Conservation (phyloP, 2,797 vertebrate genomes). For the Xenentodon cancila region DNA sequence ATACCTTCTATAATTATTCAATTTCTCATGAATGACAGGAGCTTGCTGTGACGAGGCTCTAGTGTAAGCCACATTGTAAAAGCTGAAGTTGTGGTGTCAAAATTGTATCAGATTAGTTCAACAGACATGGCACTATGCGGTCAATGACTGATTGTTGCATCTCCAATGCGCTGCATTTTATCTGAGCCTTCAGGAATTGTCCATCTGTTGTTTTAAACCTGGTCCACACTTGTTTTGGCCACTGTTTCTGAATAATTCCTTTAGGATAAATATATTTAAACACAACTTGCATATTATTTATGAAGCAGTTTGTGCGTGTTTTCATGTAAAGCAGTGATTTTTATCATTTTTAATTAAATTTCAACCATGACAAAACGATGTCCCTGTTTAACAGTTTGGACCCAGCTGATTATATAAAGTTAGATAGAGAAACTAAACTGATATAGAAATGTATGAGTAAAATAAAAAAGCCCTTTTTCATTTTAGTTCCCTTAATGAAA, state of each 20-base stretch:
- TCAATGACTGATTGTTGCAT: constrained; percentile 81
- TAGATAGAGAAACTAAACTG: constrained; percentile 71
- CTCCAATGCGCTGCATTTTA: constrained; percentile 94
- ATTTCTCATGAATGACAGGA: constrained; percentile 32
- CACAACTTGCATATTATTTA: constrained; percentile 93
- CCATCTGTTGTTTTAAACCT: constrained; percentile 90
- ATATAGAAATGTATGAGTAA: constrained; percentile 51
- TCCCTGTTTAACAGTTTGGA: constrained; percentile 43
- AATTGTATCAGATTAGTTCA: constrained; percentile 51
- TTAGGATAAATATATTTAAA: constrained; percentile 80
- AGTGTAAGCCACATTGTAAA: constrained; percentile 41
- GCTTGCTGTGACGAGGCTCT: constrained; percentile 32
- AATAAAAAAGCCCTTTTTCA: constrained; percentile 41
- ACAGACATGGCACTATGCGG: constrained; percentile 75
- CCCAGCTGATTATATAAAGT: constrained; percentile 61
- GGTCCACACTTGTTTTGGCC: constrained; percentile 82
- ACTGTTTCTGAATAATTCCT: constrained; percentile 58
- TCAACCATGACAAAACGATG: constrained; percentile 48
- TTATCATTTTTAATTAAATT: constrained; percentile 86
- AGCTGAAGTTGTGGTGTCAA: constrained; percentile 38
- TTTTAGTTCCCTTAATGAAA: constrained; percentile 35
- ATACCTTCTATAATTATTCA: constrained; percentile 52
- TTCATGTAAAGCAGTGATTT: constrained; percentile 86
- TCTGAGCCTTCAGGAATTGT: constrained; percentile 95
- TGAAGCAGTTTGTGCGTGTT: constrained; percentile 94